Base-by-base conservation (phyloP, 1,140 invertebrate genomes). In the Pinna nobilis region DNA sequence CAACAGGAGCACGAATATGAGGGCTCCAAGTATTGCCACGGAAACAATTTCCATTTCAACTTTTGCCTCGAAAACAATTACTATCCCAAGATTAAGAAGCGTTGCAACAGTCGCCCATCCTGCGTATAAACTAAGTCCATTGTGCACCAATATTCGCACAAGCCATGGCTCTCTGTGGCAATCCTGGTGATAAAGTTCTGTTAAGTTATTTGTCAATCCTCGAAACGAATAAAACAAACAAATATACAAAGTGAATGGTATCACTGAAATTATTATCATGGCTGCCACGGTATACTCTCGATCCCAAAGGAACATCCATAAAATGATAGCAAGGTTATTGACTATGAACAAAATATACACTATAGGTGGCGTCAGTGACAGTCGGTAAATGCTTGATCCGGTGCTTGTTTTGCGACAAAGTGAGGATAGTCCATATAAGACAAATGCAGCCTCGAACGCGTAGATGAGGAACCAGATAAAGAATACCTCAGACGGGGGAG, bases 61-160 rank as follows among this genome's bases (percentile, higher is more conserved):
- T 11, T 61, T 61, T 7, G 65, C 70, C 59, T 79, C 70, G 32
- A 76, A 85, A 23, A 74, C 77, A 57, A 86, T 61, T 28, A 82
- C 80, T 5, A 84, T 61, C 7, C 77, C 82, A 35, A 86, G 61
- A 64, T 86, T 88, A 11, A 88, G 57, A 7, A 86, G 61, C 11
- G 83, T 80, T 15, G 86, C 86, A 9, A 88, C 64, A 2, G 81
- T 81, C 9, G 81, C 78, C 86, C 85, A 88, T 5, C 81, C 80
- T 0, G 84, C 86, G 69, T 86, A 87, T 61, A 88, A 79, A 11
- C 80, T 82, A 15, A 88, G 65, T 13, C 86, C 84, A 71, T 88
- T 88, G 60, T 88, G 82, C 18, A 87, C 77, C 25, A 88, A 71
- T 13, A 87, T 50, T 33, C 82, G 67, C 11, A 86, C 78, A 23